Conservation (phyloP, 2,797 vertebrate genomes). For the Miichthys miiuy region DNA sequence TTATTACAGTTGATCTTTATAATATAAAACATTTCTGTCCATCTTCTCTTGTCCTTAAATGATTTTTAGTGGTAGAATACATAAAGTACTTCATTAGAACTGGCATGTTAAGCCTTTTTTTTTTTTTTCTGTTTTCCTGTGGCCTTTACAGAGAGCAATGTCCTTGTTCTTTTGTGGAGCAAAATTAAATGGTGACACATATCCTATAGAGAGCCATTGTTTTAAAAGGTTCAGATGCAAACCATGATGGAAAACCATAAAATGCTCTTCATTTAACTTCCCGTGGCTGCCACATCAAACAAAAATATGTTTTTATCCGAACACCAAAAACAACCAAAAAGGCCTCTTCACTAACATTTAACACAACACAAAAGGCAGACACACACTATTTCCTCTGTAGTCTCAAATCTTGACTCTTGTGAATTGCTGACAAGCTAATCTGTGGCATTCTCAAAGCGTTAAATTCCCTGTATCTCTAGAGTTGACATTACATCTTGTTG, state of each 20-base stretch:
- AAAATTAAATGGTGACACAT: neutral
- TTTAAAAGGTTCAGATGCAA: constrained; percentile 22
- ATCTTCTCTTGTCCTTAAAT: constrained; percentile 1
- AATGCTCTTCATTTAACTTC: neutral
- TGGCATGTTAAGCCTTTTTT: neutral
- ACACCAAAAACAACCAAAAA: neutral
- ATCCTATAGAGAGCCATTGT: constrained; percentile 21
- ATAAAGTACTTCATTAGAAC: neutral
- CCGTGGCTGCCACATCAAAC: constrained; percentile 10
- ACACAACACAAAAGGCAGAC: constrained; percentile 16
- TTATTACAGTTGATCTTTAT: neutral
- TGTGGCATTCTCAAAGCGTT: constrained; percentile 48
- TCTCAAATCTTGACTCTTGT: constrained; percentile 15
- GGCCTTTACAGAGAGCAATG: neutral
- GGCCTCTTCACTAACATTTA: constrained; percentile 6
- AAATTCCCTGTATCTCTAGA: constrained; percentile 45
- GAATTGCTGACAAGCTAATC: constrained; percentile 62
- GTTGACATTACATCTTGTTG: constrained; percentile 72
- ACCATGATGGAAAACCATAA: neutral
- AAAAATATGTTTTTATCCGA: neutral
- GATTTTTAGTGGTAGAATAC: neutral
- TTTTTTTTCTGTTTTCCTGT: neutral
- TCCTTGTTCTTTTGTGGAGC: neutral
- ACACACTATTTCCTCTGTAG: constrained; percentile 11
- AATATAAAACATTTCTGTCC: neutral